Conservation (phyloP, 2,888 invertebrate species). For the Acanthoscelides obtectus region DNA sequence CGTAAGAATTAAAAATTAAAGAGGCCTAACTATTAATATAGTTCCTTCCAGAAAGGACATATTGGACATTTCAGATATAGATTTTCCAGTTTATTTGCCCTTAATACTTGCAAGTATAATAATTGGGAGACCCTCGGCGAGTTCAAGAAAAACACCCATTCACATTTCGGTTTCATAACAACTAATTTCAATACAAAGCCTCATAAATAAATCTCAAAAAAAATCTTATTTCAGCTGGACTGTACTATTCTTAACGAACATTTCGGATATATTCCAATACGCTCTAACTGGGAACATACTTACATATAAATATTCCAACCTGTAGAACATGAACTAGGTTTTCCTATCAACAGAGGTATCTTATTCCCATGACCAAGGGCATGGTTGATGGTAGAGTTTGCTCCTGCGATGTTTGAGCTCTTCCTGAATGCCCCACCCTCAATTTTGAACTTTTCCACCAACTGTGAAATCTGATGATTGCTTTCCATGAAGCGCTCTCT, state of each 20-base stretch:
- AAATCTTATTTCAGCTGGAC: too few relatives aligned
- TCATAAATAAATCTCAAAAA: too few relatives aligned
- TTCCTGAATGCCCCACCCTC: constrained; percentile 78
- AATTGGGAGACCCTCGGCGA: too few relatives aligned
- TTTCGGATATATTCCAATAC: too few relatives aligned
- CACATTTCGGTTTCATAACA: too few relatives aligned
- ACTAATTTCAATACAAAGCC: too few relatives aligned
- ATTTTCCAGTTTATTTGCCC: not conserved
- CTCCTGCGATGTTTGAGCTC: constrained; percentile 51
- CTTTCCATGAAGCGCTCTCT: constrained; percentile 90
- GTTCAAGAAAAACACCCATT: too few relatives aligned
- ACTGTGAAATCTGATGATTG: constrained; percentile 84
- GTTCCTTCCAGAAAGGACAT: not conserved
- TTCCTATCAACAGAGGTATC: constrained; percentile 70
- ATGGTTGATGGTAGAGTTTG: constrained; percentile 48
- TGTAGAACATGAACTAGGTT: constrained; percentile 63
- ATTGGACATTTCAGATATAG: not conserved
- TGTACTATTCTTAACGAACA: too few relatives aligned
- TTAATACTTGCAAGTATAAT: too few relatives aligned
- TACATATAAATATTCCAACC: constrained; percentile 67
- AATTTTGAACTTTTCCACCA: constrained; percentile 86
- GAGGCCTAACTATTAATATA: too few relatives aligned
- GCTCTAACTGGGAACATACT: too few relatives aligned
- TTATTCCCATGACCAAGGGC: constrained; percentile 57
- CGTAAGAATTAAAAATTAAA: too few relatives aligned